These are phyloP conservation scores for Lasioglossum pauxillum DNA, from an alignment of 2,888 invertebrate genomes.

Conservation along the genomic window DNA sequence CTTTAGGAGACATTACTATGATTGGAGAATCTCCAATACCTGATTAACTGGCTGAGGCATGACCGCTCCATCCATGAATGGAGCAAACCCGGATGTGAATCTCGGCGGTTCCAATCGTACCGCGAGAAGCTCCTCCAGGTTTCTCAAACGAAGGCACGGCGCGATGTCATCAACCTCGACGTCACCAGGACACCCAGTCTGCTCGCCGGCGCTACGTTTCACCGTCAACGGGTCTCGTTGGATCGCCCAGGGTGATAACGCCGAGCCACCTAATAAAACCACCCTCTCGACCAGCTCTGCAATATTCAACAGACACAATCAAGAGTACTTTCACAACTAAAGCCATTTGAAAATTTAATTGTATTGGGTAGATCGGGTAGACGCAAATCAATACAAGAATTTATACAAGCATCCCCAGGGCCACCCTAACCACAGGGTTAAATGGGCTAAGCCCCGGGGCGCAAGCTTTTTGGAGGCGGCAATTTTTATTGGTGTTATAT, in stretches of 20 bases:
- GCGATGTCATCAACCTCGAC: constrained; percentile 93
- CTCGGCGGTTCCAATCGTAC: constrained; percentile 92
- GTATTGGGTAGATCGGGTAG: background rate
- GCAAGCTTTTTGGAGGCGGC: too few species aligned
- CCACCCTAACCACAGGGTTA: too few species aligned
- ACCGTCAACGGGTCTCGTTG: constrained; percentile 93
- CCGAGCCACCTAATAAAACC: constrained; percentile 95
- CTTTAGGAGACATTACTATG: background rate
- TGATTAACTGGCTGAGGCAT: constrained; percentile 84
- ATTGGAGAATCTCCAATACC: constrained; percentile 62
- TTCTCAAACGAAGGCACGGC: constrained; percentile 92
- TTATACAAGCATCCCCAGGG: background rate
- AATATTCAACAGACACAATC: constrained; percentile 62
- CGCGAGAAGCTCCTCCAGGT: constrained; percentile 90
- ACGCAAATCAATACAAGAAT: background rate
- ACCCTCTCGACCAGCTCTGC: constrained; percentile 91
- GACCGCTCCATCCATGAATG: constrained; percentile 96
- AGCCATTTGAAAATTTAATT: background rate
- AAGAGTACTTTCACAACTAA: background rate
- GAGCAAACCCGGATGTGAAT: constrained; percentile 96
- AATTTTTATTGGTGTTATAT: too few species aligned
- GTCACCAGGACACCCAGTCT: constrained; percentile 94
- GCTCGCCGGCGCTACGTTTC: constrained; percentile 92
- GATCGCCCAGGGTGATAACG: constrained; percentile 96
- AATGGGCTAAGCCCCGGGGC: too few species aligned